Percentiles rank a stretch among this genome's conserved stretches.
Conservation (phyloP, 92 coral and sea anemone species). For the Pocillopora grandis region DNA sequence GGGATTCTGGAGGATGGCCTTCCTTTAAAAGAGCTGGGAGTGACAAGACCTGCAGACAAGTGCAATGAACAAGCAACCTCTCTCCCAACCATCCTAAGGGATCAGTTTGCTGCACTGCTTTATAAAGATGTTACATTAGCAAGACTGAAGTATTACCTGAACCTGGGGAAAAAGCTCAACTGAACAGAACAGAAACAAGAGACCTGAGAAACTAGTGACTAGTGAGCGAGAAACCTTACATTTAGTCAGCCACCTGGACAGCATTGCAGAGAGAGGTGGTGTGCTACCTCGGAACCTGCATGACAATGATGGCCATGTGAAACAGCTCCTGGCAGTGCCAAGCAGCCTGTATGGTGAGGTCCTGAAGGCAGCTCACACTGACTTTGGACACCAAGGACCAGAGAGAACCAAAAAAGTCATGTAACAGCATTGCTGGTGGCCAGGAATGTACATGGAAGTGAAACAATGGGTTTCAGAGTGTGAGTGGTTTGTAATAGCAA, state of each 20-base stretch:
- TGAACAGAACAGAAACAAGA: conserved; percentile 20
- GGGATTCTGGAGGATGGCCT: conserved; percentile 29
- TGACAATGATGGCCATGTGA: neutral
- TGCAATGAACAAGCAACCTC: conserved; percentile 40
- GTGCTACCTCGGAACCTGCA: conserved; percentile 8
- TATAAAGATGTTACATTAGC: conserved; percentile 30
- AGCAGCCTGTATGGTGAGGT: conserved; percentile 23
- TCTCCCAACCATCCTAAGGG: conserved; percentile 35
- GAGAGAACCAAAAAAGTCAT: conserved; percentile 48
- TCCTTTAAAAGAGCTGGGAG: neutral
- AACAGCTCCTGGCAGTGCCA: conserved; percentile 35
- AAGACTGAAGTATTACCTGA: conserved; percentile 41
- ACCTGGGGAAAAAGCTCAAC: conserved; percentile 24
- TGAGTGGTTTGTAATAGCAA: conserved; percentile 12
- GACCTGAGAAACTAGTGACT: no score
- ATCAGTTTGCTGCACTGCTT: conserved; percentile 29
- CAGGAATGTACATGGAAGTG: conserved; percentile 57
- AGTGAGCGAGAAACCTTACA: neutral
- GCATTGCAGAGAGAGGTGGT: conserved; percentile 14
- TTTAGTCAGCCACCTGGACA: conserved; percentile 4
- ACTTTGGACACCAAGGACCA: conserved; percentile 65
- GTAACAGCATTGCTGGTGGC: conserved; percentile 52
- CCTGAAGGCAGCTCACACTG: conserved; percentile 41
- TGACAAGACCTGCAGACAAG: conserved; percentile 6
- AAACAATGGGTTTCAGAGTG: conserved; percentile 53